Base-by-base conservation (phyloP, 35 echinoderm and acorn worm genomes). In the Patiria miniata region DNA sequence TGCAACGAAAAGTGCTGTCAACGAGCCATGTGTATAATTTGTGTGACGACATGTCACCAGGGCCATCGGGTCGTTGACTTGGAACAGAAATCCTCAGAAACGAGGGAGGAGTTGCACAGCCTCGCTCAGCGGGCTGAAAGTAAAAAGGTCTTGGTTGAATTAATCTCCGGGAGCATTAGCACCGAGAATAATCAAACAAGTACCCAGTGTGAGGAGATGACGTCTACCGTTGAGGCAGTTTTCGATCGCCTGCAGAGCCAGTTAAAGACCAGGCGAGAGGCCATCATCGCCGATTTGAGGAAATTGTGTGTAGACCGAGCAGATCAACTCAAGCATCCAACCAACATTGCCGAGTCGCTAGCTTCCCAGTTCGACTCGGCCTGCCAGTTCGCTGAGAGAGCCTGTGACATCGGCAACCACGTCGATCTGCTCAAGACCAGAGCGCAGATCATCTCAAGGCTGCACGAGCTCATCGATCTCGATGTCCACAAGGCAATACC, bases 361-460 rank as follows among this genome's bases (percentile, higher is more conserved):
- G 18, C 36, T 2, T 28, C 82, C 8, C 82, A 84, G 54, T 37
- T 84, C 7, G 57, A 36, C 21, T 59, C 51, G 30, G 82, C 82
- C 2, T 59, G 82, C 38, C 51, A 84, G 36, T 84, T 84, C 15
- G 82, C 55, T 30, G 54, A 84, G 34, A 40, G 30, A 7, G 82
- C 82, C 14, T 84, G 82, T 14, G 55, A 58, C 8, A 84, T 39
- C 28, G 36, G 82, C 10, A 53, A 60, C 1, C 82, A 51, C 2
- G 57, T 58, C 8, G 51, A 84, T 16, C 54, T 84, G 4, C 53
- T 84, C 19, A n/a, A 5, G 33, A 26, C 82, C 8, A 34, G 38
- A 15, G 57, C n/a, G 4, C 82, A 84, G 39, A 58, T 84, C 36
- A 26, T 59, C 21, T 12, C 51, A 17, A 8, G 55, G 16, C 39